These are phyloP conservation scores for Triplophysa bombifrons DNA, from an alignment of 2,797 vertebrate species.

Conservation along the genomic window DNA sequence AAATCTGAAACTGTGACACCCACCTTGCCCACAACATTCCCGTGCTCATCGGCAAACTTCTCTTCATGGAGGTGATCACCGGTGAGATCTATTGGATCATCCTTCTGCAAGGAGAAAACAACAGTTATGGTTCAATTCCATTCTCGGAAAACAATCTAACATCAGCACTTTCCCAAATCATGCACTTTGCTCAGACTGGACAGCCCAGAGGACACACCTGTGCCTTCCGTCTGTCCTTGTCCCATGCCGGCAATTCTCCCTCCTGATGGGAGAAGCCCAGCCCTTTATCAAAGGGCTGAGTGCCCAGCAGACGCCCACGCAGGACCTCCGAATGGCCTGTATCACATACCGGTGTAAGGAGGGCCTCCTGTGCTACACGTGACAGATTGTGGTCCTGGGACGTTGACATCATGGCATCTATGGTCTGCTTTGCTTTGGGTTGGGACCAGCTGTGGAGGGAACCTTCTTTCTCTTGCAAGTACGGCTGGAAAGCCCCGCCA, in stretches of 20 bases:
- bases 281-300: constrained; percentile 71
- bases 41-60: constrained; percentile 88
- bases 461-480: constrained; percentile 80
- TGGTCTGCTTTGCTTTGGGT: constrained; percentile 47
- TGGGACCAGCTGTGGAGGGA: constrained; percentile 71
- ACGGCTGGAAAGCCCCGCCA: constrained; percentile 83
- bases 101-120: constrained; percentile 48
- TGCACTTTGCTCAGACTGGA: constrained; percentile 33
- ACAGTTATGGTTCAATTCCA: neutral
- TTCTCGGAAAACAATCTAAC: neutral
- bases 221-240: constrained; percentile 69
- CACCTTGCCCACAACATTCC: constrained; percentile 85
- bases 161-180: constrained; percentile 22
- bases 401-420: constrained; percentile 54
- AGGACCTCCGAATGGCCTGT: constrained; percentile 76
- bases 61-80: constrained; percentile 69
- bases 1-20: constrained; percentile 54
- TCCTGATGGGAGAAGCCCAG: constrained; percentile 67
- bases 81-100: constrained; percentile 48
- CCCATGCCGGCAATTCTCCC: constrained; percentile 68
- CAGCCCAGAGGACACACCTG: constrained; percentile 64
- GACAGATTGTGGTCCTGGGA: constrained; percentile 67
- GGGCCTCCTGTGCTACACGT: constrained; percentile 74
- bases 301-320: constrained; percentile 72
- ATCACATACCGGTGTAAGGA: constrained; percentile 76